A percentile compares a stretch with the other conserved stretches of the same genome.
Conservation (phyloP, 2,113 vertebrate species). For the Polypterus bichir region DNA sequence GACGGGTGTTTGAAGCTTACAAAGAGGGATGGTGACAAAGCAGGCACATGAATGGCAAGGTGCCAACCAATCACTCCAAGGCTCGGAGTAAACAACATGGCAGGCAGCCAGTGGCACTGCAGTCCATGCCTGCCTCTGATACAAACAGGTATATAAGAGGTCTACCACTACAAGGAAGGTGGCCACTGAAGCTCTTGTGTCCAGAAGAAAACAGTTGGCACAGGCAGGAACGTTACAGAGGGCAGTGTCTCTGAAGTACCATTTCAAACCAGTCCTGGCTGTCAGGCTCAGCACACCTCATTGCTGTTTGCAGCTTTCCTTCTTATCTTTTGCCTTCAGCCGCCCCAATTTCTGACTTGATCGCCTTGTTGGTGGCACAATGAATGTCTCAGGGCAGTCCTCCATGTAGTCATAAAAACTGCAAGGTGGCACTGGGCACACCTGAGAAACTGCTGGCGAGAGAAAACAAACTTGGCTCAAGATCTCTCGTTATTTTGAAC, state of each 20-base stretch:
- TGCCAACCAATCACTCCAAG: no score
- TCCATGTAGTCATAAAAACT: conserved; percentile 33
- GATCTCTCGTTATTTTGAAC: no score
- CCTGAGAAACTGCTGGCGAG: conserved; percentile 15
- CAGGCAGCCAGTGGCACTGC: no score
- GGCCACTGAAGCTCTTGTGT: not conserved
- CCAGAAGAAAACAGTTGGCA: not conserved
- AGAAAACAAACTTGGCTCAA: no score
- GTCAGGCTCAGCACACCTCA: conserved; percentile 8
- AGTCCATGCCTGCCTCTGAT: no score
- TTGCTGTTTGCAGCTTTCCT: conserved; percentile 36
- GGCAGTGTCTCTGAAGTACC: not conserved
- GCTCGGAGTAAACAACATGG: no score
- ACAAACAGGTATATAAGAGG: not conserved
- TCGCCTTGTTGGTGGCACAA: conserved; percentile 56
- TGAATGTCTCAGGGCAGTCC: conserved; percentile 31
- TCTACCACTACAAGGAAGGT: not conserved
- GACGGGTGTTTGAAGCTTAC: no score
- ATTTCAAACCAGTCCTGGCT: no score
- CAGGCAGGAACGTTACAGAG: not conserved
- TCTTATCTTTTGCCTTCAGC: conserved; percentile 56
- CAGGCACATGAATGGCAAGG: no score
- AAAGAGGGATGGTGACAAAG: no score
- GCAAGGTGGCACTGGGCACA: conserved; percentile 19
- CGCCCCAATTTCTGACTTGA: conserved; percentile 41